Conservation (phyloP, 2,113 vertebrate species). For the Eretmochelys imbricata region DNA sequence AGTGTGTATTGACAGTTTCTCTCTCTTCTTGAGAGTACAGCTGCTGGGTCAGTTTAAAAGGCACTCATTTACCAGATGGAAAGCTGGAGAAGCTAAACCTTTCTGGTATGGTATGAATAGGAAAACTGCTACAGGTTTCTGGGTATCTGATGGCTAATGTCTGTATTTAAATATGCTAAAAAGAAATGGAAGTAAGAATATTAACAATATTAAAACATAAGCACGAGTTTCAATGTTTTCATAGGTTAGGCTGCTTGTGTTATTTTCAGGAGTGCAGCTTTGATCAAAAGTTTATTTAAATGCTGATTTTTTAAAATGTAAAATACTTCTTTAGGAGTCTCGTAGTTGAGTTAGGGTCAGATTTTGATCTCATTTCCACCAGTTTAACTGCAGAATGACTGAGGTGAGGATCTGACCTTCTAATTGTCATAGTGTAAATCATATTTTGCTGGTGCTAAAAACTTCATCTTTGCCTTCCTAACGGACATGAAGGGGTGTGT, state of each 20-base stretch:
- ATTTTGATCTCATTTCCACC: neutral
- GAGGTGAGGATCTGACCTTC: neutral
- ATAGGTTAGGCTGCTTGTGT: neutral
- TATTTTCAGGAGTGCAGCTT: neutral
- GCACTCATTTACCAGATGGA: neutral
- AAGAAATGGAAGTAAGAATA: neutral
- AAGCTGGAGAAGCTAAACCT: neutral
- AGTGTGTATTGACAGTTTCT: neutral
- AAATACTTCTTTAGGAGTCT: neutral
- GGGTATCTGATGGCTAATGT: neutral
- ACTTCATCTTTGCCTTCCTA: neutral
- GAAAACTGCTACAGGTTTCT: neutral
- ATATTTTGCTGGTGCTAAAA: neutral
- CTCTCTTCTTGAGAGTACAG: neutral
- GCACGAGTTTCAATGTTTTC: neutral
- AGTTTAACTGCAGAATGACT: neutral
- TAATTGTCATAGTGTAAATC: neutral
- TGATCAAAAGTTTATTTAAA: neutral
- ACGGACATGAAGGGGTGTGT: neutral
- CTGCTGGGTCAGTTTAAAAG: neutral
- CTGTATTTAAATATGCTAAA: neutral
- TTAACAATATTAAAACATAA: neutral
- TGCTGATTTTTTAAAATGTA: neutral
- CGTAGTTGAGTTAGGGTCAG: neutral
- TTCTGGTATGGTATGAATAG: neutral